Evolutionary conservation across 2,113 vertebrate genomes (phyloP), one percentile per base, ranked within the genome.

Genomic region (Poecilia latipinna): DNA sequence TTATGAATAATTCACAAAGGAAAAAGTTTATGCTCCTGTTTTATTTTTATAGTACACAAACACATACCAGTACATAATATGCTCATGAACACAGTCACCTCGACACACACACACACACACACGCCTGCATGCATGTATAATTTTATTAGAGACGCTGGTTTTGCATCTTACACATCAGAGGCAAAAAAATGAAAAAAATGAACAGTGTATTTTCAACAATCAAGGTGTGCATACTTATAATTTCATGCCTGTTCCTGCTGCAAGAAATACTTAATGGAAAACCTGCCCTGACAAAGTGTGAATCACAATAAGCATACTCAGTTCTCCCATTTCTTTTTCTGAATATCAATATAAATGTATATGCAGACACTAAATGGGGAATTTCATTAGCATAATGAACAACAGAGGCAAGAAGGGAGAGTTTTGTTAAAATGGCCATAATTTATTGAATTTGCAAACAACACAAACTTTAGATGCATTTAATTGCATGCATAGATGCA

Each of bases 1-100:
- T 63, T 66, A 88, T 90, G 77, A 84, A 91, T 93, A 79, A 89
- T 91, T 92, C 75, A 91, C 57, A 76, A 60, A 79, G n/a, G 73
- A 68, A 84, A 62, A 77, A 72, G 69, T 74, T 74, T 78, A 51
- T 80, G 48, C 61, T 77, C 61, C 39, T 68, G 29, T 67, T 87
- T 83, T 72, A 65, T 77, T 70, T 19, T 61, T 69, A 80, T 61
- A 70, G 54, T 66, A 54, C 2, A n/a, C 32, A 3, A 22, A 60
- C 42, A 60, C 24, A 66, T 37, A 37, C 35, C 10, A 10, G 35
- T 26, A 61, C 65, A 61, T 24, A 60, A 48, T 19, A 17, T 48
- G 44, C 4, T 48, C 44, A 48, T 17, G 44, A 48, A 19, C 44
- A 48, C 44, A 17, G 19, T 4, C 44, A 48, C 13, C 17, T 48